Evolutionary conservation across 2,888 invertebrate genomes (phyloP), one percentile per base, ranked within the genome.

Genomic region (Chironomus riparius): DNA sequence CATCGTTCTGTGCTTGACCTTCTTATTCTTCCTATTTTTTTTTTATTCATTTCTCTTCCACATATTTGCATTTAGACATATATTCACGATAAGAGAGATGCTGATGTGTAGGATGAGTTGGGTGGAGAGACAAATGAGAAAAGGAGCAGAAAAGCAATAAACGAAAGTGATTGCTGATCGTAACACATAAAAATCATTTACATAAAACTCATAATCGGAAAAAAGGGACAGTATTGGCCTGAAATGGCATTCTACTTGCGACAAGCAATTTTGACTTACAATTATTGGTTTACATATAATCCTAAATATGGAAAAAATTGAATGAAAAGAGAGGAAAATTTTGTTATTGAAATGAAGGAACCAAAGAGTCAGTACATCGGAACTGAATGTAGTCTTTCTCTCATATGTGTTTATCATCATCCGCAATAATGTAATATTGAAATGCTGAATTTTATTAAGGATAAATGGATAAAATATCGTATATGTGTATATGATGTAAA

Each of bases 121-220:
- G 38, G 38, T 38, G 38, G 38, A 38, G 38, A 38, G 38, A 38
- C 38, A 38, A 38, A 38, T 38, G 15, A 50, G 50, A 56, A 56
- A 56, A 56, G 18, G 56, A 56, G n/a, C n/a, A 18, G 56, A 56
- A 56, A 56, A 56, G 15, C n/a, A 56, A 56, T 56, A 56, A 56
- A 56, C 56, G 56, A 56, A 65, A 65, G 65, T 21, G 65, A 65
- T 24, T 65, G 65, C 24, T 13, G 22, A 65, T 65, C 65, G 65
- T 21, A 65, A 21, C 65, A 65, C 56, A 56, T 65, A 65, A 65
- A 65, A 65, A 65, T 65, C 65, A 65, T 65, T 65, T 65, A 65
- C 65, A 65, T 65, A 24, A 65, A 65, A 65, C 12, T 65, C 65
- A 65, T 65, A 65, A 65, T 21, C 65, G 15, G 15, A 56, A 65